Percentiles rank a stretch among this genome's conserved stretches.
These are phyloP conservation scores for Cyphomyrus discorhynchus DNA, from an alignment of 2,113 vertebrate species.

Conservation along the genomic window DNA sequence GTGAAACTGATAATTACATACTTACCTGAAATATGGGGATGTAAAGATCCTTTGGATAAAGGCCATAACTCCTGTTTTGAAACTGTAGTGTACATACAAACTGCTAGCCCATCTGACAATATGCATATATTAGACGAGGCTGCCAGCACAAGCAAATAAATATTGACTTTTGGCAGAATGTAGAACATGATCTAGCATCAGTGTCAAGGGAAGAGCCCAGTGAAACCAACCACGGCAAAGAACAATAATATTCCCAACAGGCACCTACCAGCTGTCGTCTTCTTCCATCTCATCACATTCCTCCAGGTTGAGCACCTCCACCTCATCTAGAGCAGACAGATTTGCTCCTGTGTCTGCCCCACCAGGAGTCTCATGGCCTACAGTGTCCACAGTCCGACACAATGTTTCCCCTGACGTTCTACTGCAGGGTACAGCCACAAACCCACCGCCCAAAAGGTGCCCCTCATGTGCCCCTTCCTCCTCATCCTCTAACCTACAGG, in stretches of 20 bases:
- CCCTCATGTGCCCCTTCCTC: slow-evolving; percentile 20
- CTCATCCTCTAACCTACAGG: slow-evolving; percentile 36
- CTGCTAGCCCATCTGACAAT: neutral
- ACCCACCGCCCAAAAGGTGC: slow-evolving; percentile 28
- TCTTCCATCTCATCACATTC: slow-evolving; percentile 66
- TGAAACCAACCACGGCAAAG: neutral
- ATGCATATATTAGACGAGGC: neutral
- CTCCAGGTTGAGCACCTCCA: slow-evolving; percentile 75
- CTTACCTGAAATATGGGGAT: neutral
- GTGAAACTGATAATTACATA: neutral
- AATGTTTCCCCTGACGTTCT: slow-evolving; percentile 26
- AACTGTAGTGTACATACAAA: neutral
- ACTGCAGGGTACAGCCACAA: slow-evolving; percentile 41
- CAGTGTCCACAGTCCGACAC: slow-evolving; percentile 36
- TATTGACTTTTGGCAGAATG: neutral
- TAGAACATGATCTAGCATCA: neutral
- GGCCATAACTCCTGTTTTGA: neutral
- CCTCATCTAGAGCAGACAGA: slow-evolving; percentile 68
- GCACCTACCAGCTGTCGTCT: slow-evolving; percentile 77
- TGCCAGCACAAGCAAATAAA: slow-evolving; percentile 12
- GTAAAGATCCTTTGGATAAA: neutral
- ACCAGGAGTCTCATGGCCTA: slow-evolving; percentile 52
- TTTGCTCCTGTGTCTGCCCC: slow-evolving; percentile 48
- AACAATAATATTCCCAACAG: neutral
- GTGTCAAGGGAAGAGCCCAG: neutral